A percentile compares a stretch with the other conserved stretches of the same genome.
Conservation (phyloP, 1,140 invertebrate genomes). For the Drosophila rhopaloa region DNA sequence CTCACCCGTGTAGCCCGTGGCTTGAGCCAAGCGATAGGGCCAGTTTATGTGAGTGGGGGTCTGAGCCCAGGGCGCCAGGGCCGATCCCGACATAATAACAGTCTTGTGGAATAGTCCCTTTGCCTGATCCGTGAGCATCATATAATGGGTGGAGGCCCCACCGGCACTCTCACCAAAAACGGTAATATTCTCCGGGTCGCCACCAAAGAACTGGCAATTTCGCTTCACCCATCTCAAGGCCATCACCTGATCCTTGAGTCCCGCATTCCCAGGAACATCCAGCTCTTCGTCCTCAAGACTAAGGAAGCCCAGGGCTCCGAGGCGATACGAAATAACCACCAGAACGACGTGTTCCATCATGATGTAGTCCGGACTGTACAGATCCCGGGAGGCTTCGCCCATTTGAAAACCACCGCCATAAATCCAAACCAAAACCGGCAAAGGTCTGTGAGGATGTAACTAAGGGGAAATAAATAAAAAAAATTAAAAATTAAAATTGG, state of each 20-base stretch:
- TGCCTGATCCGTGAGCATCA: conserved; percentile 86
- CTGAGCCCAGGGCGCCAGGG: conserved; percentile 72
- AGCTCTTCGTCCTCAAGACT: conserved; percentile 80
- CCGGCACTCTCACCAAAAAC: conserved; percentile 85
- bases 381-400: conserved; percentile 84
- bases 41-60: conserved; percentile 67
- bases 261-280: conserved; percentile 87
- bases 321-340: conserved; percentile 85
- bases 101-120: conserved; percentile 85
- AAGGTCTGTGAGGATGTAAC: conserved; percentile 66
- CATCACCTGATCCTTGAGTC: conserved; percentile 88
- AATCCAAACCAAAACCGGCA: conserved; percentile 85
- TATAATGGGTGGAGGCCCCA: conserved; percentile 85
- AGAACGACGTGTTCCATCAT: conserved; percentile 86
- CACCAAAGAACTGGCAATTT: conserved; percentile 87
- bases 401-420: conserved; percentile 89
- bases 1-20: conserved; percentile 69
- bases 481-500: neutral
- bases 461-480: conserved; percentile 2
- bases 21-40: conserved; percentile 76
- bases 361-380: conserved; percentile 87
- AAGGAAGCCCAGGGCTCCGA: conserved; percentile 84
- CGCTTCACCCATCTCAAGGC: conserved; percentile 87
- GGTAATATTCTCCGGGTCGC: conserved; percentile 85
- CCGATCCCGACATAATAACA: conserved; percentile 84